Percentiles rank a stretch among this genome's conserved stretches.
These are phyloP conservation scores for Agrochola litura DNA, from an alignment of 2,888 invertebrate species.

Conservation along the genomic window DNA sequence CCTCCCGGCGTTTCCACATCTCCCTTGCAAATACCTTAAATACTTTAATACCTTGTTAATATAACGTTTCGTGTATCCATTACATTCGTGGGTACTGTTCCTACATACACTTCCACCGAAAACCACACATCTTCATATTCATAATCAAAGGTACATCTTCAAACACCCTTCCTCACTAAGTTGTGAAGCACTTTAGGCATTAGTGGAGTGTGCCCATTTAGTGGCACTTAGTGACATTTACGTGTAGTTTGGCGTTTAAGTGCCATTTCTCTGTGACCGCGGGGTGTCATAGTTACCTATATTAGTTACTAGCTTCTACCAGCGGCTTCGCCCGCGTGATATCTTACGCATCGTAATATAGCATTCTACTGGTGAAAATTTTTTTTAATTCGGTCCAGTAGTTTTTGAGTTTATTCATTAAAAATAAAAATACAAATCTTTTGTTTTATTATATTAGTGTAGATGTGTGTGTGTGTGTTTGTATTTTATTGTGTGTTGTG, in stretches of 20 bases:
- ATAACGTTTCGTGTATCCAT: background rate
- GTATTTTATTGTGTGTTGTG: too few relatives aligned
- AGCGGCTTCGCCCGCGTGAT: too few relatives aligned
- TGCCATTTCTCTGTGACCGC: conserved; percentile 40
- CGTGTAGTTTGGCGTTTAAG: conserved; percentile 11
- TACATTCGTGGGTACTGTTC: background rate
- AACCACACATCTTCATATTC: conserved; percentile 37
- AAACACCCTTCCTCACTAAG: background rate
- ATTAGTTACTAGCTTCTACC: background rate
- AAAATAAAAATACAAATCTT: too few relatives aligned
- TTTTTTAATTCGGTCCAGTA: too few relatives aligned
- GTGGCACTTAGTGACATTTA: conserved; percentile 41
- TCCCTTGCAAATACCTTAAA: too few relatives aligned
- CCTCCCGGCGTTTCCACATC: too few relatives aligned
- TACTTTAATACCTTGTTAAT: too few relatives aligned
- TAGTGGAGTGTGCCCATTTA: conserved; percentile 30
- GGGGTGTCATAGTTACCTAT: conserved; percentile 37
- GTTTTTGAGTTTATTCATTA: too few relatives aligned
- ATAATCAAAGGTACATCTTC: conserved; percentile 1
- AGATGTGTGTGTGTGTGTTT: too few relatives aligned
- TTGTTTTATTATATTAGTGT: too few relatives aligned
- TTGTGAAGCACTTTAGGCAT: conserved; percentile 41
- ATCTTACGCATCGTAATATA: too few relatives aligned
- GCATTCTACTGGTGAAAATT: too few relatives aligned
- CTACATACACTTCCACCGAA: background rate